These are phyloP conservation scores for Geopemphigus sp. DNA, from an alignment of 1,140 invertebrate species.

Conservation along the genomic window DNA sequence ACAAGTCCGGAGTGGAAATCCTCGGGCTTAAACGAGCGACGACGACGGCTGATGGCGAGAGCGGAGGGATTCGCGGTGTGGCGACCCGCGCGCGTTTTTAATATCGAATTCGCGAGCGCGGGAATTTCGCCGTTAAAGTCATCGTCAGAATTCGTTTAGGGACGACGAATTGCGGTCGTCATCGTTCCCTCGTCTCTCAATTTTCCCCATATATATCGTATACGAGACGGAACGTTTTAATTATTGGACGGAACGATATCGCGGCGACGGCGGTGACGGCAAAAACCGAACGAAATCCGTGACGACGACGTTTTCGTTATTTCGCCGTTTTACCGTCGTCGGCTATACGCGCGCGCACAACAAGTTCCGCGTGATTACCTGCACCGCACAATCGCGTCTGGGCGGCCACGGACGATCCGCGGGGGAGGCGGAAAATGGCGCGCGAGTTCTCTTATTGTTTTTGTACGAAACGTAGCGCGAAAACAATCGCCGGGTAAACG, in stretches of 20 bases:
- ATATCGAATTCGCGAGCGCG: conserved; percentile 20
- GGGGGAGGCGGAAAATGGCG: no score
- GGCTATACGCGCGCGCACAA: no score
- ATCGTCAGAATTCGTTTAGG: conserved; percentile 22
- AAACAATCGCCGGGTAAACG: no score
- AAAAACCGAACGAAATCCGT: no score
- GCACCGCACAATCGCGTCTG: no score
- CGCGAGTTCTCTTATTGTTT: no score
- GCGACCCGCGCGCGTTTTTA: conserved; percentile 36
- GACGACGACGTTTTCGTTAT: no score
- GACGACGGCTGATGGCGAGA: background rate
- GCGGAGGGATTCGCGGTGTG: background rate
- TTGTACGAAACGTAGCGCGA: no score
- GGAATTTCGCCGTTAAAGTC: conserved; percentile 14
- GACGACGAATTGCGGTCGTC: background rate
- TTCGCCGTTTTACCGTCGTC: no score
- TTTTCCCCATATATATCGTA: no score
- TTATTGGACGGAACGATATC: background rate
- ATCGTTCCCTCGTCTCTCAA: background rate
- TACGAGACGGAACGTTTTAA: background rate
- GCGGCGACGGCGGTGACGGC: background rate
- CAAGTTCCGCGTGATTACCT: no score
- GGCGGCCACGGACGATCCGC: no score
- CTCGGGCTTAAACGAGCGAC: background rate
- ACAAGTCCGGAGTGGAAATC: conserved; percentile 30